These are phyloP conservation scores for Crypturellus tataupa DNA, from an alignment of 2,797 vertebrate genomes.

Conservation along the genomic window DNA sequence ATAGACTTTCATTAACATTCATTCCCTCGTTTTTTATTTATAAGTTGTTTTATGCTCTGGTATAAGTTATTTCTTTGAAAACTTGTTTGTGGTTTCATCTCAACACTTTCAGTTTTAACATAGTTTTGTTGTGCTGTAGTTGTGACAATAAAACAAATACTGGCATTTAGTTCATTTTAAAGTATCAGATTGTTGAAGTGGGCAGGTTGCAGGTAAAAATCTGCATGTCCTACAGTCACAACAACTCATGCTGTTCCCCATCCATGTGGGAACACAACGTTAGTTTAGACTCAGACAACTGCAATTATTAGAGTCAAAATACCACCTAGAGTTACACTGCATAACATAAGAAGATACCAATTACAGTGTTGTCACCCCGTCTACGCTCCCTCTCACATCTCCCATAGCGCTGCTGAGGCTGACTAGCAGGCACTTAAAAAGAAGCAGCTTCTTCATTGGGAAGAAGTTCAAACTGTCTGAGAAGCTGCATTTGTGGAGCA, in stretches of 20 bases:
- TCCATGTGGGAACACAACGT: background rate
- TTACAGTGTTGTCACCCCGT: conserved; percentile 24
- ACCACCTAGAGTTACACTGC: background rate
- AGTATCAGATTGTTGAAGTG: background rate
- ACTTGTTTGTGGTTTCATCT: too few relatives aligned
- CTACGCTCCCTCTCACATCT: background rate
- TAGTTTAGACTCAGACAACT: background rate
- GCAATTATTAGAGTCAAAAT: conserved; percentile 35
- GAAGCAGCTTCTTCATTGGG: background rate
- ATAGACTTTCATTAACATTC: background rate
- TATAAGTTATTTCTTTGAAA: background rate
- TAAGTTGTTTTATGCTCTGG: background rate
- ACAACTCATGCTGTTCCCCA: rapidly evolving
- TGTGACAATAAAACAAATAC: background rate
- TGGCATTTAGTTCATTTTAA: background rate
- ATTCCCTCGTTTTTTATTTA: background rate
- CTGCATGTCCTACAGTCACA: background rate
- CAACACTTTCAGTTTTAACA: background rate
- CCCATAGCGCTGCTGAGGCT: background rate
- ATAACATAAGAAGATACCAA: background rate
- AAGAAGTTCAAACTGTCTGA: conserved; percentile 15
- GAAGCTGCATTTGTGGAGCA: background rate
- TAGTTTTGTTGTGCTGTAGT: background rate
- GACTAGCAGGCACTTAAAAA: background rate
- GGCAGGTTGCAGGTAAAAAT: background rate